Base-by-base conservation (phyloP, 1,140 invertebrate species). In the Cherax quadricarinatus region DNA sequence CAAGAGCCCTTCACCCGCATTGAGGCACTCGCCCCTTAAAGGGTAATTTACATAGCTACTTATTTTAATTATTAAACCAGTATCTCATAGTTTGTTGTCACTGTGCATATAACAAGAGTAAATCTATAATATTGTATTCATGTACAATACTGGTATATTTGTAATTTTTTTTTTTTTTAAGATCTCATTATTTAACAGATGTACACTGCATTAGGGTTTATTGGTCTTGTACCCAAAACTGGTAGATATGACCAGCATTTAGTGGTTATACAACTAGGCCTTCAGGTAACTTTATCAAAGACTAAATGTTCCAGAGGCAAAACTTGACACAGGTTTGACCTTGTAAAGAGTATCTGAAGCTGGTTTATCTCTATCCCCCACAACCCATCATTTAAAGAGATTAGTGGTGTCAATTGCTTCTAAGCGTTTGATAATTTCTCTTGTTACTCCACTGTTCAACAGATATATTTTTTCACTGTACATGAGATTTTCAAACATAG, bases 331-430 rank as follows among this genome's bases (percentile, higher is more conserved):
- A 75, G 70, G 70, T 75, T 83, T 24, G 49, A 14, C 9, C 14
- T 57, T 21, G 48, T 21, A 48, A 57, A 60, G 24, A n/a, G 12
- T 41, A 57, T 60, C 49, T 83, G n/a, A 83, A 60, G 18, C 81
- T 60, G n/a, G 51, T 12, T 57, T 60, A 83, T 83, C 51, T 83
- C 24, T 51, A 82, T 10, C 53, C 6, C 53, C 48, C 2, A 41
- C 30, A 57, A 24, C 81, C 81, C 24, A 30, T 18, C 57, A 30
- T 30, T 57, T 18, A 83, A 21, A 60, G 51, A 83, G 81, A 82
- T 83, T 83, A 83, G 81, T 83, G 51, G 81, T 83, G 81, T 83
- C 81, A 60, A 83, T 57, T 53, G 51, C 30, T 83, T 83, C 51
- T 57, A 5, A 83, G 12, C 30, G 57, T 60, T 57, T 83, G 48